A percentile compares a stretch with the other conserved stretches of the same genome.
These are phyloP conservation scores for Aquatica leii DNA, from an alignment of 2,888 invertebrate genomes.

Conservation along the genomic window DNA sequence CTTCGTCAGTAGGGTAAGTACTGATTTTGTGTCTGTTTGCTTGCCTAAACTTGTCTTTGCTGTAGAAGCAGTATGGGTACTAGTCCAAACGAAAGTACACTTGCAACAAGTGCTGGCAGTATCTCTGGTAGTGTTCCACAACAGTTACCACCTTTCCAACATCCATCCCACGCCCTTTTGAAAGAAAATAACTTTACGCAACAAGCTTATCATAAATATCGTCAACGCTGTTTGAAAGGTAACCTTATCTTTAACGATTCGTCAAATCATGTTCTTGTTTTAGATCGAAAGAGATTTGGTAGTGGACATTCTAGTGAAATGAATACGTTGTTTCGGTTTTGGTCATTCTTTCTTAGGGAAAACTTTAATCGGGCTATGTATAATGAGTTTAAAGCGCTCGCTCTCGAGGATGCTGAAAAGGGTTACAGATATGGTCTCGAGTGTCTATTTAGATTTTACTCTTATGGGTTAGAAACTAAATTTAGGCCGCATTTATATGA, in stretches of 20 bases:
- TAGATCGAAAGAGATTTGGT: slow-evolving; percentile 91
- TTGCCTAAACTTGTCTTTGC: background rate
- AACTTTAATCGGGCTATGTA: slow-evolving; percentile 99
- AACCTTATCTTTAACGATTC: slow-evolving; percentile 27
- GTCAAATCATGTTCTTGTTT: slow-evolving; percentile 11
- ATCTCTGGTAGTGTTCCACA: slow-evolving; percentile 82
- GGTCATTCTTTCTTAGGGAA: slow-evolving; percentile 99
- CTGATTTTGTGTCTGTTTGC: slow-evolving; percentile 1
- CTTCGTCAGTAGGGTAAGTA: slow-evolving; percentile 76
- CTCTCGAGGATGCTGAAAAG: slow-evolving; percentile 91
- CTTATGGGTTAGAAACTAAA: slow-evolving; percentile 96
- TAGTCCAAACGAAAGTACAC: slow-evolving; percentile 71
- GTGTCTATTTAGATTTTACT: slow-evolving; percentile 94
- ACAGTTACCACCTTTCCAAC: slow-evolving; percentile 90
- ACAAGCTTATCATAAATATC: slow-evolving; percentile 96
- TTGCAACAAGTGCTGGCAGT: slow-evolving; percentile 67
- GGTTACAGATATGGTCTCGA: slow-evolving; percentile 91
- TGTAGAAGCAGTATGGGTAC: slow-evolving; percentile 79
- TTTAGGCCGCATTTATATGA: slow-evolving; percentile 95
- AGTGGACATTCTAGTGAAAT: slow-evolving; percentile 97
- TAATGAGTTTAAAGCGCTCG: slow-evolving; percentile 89
- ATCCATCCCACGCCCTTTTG: slow-evolving; percentile 93
- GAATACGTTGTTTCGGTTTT: slow-evolving; percentile 99
- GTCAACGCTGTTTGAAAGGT: slow-evolving; percentile 93
- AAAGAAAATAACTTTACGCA: slow-evolving; percentile 98